Conservation (phyloP, 2,888 invertebrate species). For the Liposcelis brunnea region DNA sequence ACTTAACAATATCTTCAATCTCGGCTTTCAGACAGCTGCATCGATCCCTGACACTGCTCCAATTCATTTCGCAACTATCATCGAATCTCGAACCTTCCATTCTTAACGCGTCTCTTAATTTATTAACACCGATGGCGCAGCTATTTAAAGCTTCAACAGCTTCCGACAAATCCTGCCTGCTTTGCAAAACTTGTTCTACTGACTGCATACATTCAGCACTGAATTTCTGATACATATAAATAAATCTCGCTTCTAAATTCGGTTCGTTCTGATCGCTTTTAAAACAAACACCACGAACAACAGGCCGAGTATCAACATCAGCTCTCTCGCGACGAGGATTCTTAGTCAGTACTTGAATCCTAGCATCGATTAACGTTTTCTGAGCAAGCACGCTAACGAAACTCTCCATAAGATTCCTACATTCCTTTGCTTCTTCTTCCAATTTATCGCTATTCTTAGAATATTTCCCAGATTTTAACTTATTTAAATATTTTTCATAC, state of each 20-base stretch:
- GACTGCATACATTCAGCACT: no score
- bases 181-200: no score
- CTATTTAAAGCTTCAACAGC: no score
- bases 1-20: no score
- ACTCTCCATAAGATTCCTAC: constrained; percentile 35
- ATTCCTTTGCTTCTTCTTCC: constrained; percentile 19
- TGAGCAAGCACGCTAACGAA: constrained; percentile 56
- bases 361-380: constrained; percentile 57
- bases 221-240: constrained; percentile 1
- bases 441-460: neutral
- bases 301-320: neutral
- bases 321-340: no score
- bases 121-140: no score
- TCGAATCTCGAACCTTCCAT: no score
- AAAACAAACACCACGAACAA: neutral
- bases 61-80: no score
- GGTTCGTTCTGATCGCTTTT: neutral
- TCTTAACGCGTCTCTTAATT: no score
- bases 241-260: neutral
- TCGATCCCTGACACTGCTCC: no score
- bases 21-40: no score
- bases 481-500: constrained; percentile 45
- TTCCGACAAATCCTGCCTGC: no score
- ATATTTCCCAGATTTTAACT: constrained; percentile 29
- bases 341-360: constrained; percentile 48